Evolutionary conservation across 1,140 invertebrate species (phyloP).

Genomic region (Cecropterus lyciades): DNA sequence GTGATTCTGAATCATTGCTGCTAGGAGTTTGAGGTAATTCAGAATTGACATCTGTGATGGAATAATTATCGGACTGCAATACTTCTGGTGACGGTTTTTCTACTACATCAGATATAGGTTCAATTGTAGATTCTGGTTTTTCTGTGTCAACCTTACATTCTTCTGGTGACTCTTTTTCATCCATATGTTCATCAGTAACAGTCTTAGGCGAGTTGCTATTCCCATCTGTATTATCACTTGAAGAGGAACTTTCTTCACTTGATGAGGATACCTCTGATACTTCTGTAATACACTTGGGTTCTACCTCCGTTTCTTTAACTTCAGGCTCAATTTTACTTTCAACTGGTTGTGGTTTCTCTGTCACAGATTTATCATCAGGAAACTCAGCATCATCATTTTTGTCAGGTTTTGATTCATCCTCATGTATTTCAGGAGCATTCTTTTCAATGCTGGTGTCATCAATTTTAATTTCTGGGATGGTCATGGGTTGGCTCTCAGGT

Average conservation of each 20-base stretch:
- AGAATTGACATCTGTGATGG: slow-evolving; percentile 75
- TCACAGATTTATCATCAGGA: slow-evolving; percentile 23
- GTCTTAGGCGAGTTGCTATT: slow-evolving; percentile 75
- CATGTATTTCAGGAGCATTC: slow-evolving; percentile 37
- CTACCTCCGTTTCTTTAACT: slow-evolving; percentile 61
- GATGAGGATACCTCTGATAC: slow-evolving; percentile 66
- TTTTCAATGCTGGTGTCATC: slow-evolving; percentile 74
- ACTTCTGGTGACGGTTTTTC: slow-evolving; percentile 26
- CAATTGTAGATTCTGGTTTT: slow-evolving; percentile 42
- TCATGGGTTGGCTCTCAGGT: slow-evolving; percentile 40
- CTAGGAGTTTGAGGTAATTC: slow-evolving; percentile 56
- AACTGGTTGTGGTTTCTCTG: slow-evolving; percentile 40
- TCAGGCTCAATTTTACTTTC: slow-evolving; percentile 64
- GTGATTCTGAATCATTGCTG: slow-evolving; percentile 36
- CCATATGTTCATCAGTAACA: slow-evolving; percentile 50
- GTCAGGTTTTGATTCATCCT: slow-evolving; percentile 37
- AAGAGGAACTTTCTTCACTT: slow-evolving; percentile 78
- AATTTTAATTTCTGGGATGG: slow-evolving; percentile 74
- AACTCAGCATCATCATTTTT: slow-evolving; percentile 27
- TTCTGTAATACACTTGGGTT: slow-evolving; percentile 62
- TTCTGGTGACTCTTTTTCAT: slow-evolving; percentile 50
- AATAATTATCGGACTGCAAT: slow-evolving; percentile 71
- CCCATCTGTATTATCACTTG: slow-evolving; percentile 78
- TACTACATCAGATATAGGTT: slow-evolving; percentile 40
- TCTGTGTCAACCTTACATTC: slow-evolving; percentile 38